phyloP scores from a whole-genome alignment of 2,888 invertebrate species.

The Exephanes ischioxanthus region DNA sequence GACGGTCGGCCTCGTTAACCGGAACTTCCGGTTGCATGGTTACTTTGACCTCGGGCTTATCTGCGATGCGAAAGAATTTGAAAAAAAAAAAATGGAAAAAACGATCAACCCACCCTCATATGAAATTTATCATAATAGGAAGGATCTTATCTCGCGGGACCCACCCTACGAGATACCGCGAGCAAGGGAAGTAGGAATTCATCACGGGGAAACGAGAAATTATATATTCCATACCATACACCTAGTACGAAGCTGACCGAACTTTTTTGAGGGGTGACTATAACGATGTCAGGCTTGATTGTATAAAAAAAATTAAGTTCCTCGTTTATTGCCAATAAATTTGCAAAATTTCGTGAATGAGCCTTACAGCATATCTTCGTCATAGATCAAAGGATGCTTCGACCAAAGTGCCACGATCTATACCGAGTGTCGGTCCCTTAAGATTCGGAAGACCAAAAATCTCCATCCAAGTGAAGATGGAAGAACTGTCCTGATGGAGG shows the following conservation, averaged over 20 bases:
- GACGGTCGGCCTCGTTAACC: slow-evolving; percentile 91
- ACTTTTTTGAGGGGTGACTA: not conserved
- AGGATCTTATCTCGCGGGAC: not conserved
- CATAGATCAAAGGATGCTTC: too few relatives aligned
- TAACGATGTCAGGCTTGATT: too few relatives aligned
- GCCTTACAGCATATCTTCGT: too few relatives aligned
- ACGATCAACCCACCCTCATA: not conserved
- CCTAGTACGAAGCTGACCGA: not conserved
- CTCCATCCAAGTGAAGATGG: too few relatives aligned
- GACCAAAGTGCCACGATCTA: too few relatives aligned
- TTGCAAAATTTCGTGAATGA: too few relatives aligned
- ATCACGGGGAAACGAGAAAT: not conserved
- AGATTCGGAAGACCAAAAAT: too few relatives aligned
- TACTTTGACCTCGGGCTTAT: slow-evolving; percentile 92
- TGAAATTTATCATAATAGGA: not conserved
- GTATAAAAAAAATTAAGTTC: too few relatives aligned
- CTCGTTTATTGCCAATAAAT: too few relatives aligned
- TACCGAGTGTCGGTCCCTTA: too few relatives aligned
- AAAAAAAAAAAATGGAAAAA: too few relatives aligned
- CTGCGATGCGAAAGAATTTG: slow-evolving; percentile 85
- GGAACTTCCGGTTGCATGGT: slow-evolving; percentile 92
- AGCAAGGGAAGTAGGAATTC: not conserved
- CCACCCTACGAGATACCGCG: not conserved
- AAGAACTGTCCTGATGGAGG: too few relatives aligned
- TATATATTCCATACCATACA: not conserved